A percentile compares a stretch with the other conserved stretches of the same genome.
Evolutionary conservation across 1,140 invertebrate genomes (phyloP).

Genomic region (Zaprionus kolodkinae): DNA sequence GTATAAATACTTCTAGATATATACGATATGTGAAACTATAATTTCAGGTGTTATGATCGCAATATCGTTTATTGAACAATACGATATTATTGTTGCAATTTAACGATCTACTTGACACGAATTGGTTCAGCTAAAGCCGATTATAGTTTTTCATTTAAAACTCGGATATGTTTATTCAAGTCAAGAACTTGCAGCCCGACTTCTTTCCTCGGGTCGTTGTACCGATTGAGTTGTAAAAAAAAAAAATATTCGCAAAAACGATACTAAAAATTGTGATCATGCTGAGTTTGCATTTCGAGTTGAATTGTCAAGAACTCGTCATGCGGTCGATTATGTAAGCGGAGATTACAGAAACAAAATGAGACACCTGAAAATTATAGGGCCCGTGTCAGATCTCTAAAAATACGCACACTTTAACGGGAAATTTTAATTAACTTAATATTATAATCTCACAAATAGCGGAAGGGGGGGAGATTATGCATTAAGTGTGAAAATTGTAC

Average conservation of each 20-base stretch:
- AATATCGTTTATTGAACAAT: not conserved
- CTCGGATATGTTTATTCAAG: constrained; percentile 4
- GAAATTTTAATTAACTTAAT: not conserved
- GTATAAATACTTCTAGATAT: not conserved
- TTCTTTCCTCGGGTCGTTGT: constrained; percentile 22
- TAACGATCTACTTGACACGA: constrained; percentile 20
- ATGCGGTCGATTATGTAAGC: constrained; percentile 9
- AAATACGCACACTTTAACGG: not conserved
- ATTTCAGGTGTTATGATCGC: not conserved
- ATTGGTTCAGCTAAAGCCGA: constrained; percentile 12
- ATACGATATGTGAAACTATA: not conserved
- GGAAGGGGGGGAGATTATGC: not conserved
- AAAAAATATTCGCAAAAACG: not conserved
- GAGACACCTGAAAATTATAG: not conserved
- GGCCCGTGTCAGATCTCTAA: not conserved
- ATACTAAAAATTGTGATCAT: not conserved
- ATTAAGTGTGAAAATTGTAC: not conserved
- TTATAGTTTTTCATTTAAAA: not conserved
- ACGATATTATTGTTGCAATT: constrained; percentile 2
- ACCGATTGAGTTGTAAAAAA: constrained; percentile 8
- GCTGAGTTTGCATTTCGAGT: constrained; percentile 22
- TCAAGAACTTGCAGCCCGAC: constrained; percentile 26
- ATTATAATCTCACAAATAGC: not conserved
- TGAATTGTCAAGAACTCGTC: not conserved
- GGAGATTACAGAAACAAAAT: not conserved